These are phyloP conservation scores for Drosophila subsilvestris DNA, from an alignment of 2,888 invertebrate species.

Conservation along the genomic window DNA sequence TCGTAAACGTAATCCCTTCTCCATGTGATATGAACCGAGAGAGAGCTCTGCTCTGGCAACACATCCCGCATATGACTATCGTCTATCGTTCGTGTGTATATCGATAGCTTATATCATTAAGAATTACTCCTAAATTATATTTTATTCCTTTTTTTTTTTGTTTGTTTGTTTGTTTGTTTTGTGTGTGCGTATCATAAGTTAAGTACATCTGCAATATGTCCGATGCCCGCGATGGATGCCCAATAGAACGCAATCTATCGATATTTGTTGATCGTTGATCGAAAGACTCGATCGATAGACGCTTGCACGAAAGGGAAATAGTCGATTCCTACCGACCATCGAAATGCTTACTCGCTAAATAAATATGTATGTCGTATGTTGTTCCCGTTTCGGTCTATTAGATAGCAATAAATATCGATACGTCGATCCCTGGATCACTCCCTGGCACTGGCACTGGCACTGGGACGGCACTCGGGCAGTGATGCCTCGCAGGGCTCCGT, in stretches of 20 bases:
- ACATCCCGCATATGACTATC: not conserved
- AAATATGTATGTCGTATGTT: constrained; percentile 38
- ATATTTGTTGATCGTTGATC: constrained; percentile 1
- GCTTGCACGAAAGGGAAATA: not conserved
- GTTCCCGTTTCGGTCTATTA: constrained; percentile 1
- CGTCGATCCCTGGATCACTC: constrained; percentile 36
- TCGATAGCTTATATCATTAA: constrained; percentile 3
- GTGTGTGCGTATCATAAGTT: constrained; percentile 8
- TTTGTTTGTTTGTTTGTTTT: constrained; percentile 7
- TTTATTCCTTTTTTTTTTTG: constrained; percentile 8
- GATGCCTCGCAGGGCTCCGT: constrained; percentile 87
- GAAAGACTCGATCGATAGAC: not conserved
- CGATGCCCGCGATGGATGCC: not conserved
- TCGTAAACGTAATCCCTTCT: not conserved
- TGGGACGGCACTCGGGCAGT: constrained; percentile 79
- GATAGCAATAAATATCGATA: constrained; percentile 14
- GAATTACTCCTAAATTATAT: constrained; percentile 22
- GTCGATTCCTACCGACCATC: constrained; percentile 8
- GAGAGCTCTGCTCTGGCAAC: not conserved
- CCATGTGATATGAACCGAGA: constrained; percentile 26
- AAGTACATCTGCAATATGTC: constrained; percentile 21
- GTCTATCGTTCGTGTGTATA: constrained; percentile 16
- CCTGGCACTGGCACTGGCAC: constrained; percentile 54
- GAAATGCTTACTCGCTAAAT: constrained; percentile 38
- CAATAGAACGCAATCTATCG: not conserved